These are phyloP conservation scores for Xestia sexstrigata DNA, from an alignment of 2,888 invertebrate genomes.

Conservation along the genomic window DNA sequence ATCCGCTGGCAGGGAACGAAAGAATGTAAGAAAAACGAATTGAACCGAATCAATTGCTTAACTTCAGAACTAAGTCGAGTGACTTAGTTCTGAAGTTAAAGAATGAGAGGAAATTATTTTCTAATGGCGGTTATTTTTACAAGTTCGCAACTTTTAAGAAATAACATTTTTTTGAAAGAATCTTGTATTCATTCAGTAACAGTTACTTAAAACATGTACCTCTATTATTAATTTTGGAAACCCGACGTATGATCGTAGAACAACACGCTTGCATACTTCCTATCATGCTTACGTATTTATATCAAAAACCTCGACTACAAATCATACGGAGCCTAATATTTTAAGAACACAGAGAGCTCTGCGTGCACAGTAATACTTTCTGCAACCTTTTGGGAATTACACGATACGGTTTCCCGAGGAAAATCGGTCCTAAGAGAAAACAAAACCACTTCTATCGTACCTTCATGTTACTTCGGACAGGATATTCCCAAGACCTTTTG, in stretches of 20 bases:
- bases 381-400: slow-evolving; percentile 28
- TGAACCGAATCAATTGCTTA: slow-evolving; percentile 43
- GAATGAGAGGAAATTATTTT: slow-evolving; percentile 51
- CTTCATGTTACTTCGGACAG: slow-evolving; percentile 9
- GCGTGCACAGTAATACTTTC: slow-evolving; percentile 39
- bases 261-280: background rate
- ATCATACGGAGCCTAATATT: slow-evolving; percentile 10
- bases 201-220: background rate
- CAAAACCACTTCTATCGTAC: slow-evolving; percentile 32
- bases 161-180: background rate
- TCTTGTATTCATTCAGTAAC: background rate
- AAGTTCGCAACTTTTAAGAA: slow-evolving; percentile 1
- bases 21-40: slow-evolving; percentile 22
- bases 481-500: slow-evolving; percentile 39
- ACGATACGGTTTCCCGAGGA: slow-evolving; percentile 15
- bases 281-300: background rate
- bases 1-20: background rate
- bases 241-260: too few relatives aligned
- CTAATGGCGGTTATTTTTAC: slow-evolving; percentile 29
- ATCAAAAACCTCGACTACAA: background rate
- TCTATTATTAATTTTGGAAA: background rate
- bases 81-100: slow-evolving; percentile 16
- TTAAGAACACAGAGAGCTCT: slow-evolving; percentile 21
- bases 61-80: too few relatives aligned
- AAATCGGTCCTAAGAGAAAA: slow-evolving; percentile 51